Conservation (phyloP, 2,888 invertebrate species). For the Cynaeus angustus region DNA sequence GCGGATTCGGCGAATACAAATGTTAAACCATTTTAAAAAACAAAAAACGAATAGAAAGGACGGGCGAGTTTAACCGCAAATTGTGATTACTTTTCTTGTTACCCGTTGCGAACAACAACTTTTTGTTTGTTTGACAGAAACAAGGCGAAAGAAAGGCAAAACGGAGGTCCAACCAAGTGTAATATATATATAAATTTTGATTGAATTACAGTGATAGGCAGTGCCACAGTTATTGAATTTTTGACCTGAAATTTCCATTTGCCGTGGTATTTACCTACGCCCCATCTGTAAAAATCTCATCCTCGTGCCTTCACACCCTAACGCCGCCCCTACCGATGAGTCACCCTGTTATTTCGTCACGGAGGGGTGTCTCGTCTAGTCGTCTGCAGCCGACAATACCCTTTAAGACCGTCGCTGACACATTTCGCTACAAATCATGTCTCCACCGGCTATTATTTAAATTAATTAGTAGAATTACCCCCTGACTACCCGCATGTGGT, state of each 20-base stretch:
- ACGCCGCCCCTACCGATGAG: slow-evolving; percentile 56
- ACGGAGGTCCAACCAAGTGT: background rate
- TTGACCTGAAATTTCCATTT: no score
- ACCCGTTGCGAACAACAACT: background rate
- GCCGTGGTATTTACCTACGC: background rate
- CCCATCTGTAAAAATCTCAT: slow-evolving; percentile 4
- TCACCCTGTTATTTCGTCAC: slow-evolving; percentile 55
- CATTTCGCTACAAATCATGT: slow-evolving; percentile 16
- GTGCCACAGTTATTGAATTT: no score
- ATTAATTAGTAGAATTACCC: background rate
- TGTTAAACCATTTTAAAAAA: no score
- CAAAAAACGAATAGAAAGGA: background rate
- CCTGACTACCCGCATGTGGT: background rate
- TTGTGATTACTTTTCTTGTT: slow-evolving; percentile 1
- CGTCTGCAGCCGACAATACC: background rate
- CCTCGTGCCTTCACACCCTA: slow-evolving; percentile 7
- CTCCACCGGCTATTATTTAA: background rate
- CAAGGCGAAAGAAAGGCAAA: background rate
- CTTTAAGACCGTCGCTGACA: slow-evolving; percentile 23
- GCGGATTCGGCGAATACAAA: no score
- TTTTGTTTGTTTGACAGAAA: background rate
- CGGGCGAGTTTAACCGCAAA: slow-evolving; percentile 1
- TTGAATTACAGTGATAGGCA: no score
- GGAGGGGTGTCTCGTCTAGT: slow-evolving; percentile 54
- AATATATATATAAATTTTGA: background rate